phyloP scores from a whole-genome alignment of 2,888 invertebrate genomes.

The Deilephila elpenor region DNA sequence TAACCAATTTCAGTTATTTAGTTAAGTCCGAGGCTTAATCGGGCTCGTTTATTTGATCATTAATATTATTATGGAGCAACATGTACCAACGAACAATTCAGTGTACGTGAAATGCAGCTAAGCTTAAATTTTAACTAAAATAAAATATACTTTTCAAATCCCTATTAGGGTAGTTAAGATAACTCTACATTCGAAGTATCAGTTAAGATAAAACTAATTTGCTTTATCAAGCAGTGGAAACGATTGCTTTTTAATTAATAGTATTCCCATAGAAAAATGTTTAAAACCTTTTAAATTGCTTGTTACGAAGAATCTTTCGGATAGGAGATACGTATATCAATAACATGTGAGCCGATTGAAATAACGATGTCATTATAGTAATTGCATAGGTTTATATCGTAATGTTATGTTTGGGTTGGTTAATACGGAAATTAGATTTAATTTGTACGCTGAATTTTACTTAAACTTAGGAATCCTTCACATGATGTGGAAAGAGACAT shows the following conservation, averaged over 20 bases:
- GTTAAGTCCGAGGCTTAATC: constrained; percentile 68
- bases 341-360: not conserved
- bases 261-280: constrained; percentile 7
- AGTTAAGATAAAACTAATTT: constrained; percentile 36
- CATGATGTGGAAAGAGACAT: too few species aligned
- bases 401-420: too few species aligned
- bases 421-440: too few species aligned
- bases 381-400: too few species aligned
- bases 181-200: not conserved
- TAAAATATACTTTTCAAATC: not conserved
- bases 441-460: too few species aligned
- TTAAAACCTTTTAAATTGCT: not conserved
- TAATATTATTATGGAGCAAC: constrained; percentile 76
- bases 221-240: constrained; percentile 42
- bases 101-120: constrained; percentile 25
- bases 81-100: constrained; percentile 48
- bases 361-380: too few species aligned
- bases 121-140: not conserved
- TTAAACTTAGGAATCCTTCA: too few species aligned
- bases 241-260: constrained; percentile 13
- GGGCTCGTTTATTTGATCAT: constrained; percentile 65
- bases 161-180: not conserved
- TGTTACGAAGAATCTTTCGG: not conserved
- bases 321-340: not conserved
- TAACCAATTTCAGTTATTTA: constrained; percentile 64